These are phyloP conservation scores for Amia ocellicauda DNA, from an alignment of 2,113 vertebrate species.

Conservation along the genomic window DNA sequence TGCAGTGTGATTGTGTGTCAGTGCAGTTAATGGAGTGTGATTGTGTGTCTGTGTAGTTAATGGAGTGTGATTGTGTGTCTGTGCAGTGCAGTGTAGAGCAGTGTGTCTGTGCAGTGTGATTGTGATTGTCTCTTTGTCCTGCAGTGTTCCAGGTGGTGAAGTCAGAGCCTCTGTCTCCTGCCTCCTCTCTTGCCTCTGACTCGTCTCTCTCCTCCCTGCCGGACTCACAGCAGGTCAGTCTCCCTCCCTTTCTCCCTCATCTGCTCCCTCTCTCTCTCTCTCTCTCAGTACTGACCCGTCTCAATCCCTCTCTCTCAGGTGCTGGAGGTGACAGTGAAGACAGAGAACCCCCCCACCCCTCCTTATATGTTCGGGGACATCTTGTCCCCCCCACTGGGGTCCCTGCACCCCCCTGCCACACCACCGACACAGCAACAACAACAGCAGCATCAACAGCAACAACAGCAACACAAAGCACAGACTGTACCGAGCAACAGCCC, in stretches of 20 bases:
- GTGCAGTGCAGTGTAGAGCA: too few relatives aligned
- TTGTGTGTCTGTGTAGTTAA: too few relatives aligned
- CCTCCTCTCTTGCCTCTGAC: constrained; percentile 71
- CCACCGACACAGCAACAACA: constrained; percentile 35
- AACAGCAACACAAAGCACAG: constrained; percentile 25
- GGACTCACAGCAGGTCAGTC: constrained; percentile 61
- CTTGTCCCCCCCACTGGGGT: constrained; percentile 61
- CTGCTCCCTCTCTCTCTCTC: constrained; percentile 26
- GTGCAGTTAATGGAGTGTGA: too few relatives aligned
- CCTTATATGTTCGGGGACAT: constrained; percentile 80
- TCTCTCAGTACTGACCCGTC: neutral
- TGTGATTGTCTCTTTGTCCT: constrained; percentile 26
- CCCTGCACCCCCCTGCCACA: constrained; percentile 68
- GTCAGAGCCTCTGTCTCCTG: constrained; percentile 79
- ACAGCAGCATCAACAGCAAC: constrained; percentile 22
- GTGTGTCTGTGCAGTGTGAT: constrained; percentile 11
- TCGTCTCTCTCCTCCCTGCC: constrained; percentile 51
- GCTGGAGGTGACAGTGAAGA: constrained; percentile 64
- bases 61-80: too few relatives aligned
- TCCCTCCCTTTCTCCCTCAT: constrained; percentile 2
- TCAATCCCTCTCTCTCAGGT: neutral
- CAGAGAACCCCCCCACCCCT: constrained; percentile 76
- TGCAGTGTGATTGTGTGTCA: too few relatives aligned
- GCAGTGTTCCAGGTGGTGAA: constrained; percentile 85
- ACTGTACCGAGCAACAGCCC: constrained; percentile 30